Evolutionary conservation across 1,140 invertebrate genomes (phyloP).

Genomic region (Chironomus tepperi): DNA sequence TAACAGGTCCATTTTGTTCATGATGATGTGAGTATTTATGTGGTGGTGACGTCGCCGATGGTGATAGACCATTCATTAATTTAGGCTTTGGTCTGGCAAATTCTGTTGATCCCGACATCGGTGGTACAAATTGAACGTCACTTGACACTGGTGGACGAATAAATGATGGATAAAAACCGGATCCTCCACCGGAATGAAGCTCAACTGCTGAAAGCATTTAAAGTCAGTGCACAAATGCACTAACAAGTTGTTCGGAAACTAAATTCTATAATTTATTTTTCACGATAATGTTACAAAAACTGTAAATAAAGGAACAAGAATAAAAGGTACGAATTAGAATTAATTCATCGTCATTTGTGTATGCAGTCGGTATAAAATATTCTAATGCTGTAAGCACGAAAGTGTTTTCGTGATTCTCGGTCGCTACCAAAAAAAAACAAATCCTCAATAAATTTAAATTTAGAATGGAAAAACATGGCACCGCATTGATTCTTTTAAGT

Average conservation of each 20-base stretch:
- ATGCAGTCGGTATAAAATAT: not conserved
- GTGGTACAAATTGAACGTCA: not conserved
- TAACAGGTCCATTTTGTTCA: slow-evolving; percentile 17
- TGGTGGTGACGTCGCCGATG: not conserved
- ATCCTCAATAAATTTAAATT: not conserved
- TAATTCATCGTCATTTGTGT: not conserved
- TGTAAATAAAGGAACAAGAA: not conserved
- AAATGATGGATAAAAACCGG: not conserved
- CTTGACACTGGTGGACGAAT: slow-evolving; percentile 1
- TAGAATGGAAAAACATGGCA: not conserved
- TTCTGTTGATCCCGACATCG: not conserved
- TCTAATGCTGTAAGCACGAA: not conserved
- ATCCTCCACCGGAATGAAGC: not conserved
- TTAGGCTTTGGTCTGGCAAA: not conserved
- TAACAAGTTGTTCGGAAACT: not conserved
- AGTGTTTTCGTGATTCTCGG: not conserved
- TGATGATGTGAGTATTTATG: slow-evolving; percentile 17
- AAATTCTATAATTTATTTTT: not conserved
- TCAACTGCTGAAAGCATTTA: slow-evolving; percentile 16
- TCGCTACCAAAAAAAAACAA: too few relatives aligned
- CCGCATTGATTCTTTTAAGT: not conserved
- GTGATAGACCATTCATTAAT: not conserved
- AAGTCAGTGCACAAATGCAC: not conserved
- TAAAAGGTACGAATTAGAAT: not conserved
- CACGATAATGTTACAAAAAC: not conserved